Conservation (phyloP, 2,888 invertebrate genomes). For the Axea sp. region DNA sequence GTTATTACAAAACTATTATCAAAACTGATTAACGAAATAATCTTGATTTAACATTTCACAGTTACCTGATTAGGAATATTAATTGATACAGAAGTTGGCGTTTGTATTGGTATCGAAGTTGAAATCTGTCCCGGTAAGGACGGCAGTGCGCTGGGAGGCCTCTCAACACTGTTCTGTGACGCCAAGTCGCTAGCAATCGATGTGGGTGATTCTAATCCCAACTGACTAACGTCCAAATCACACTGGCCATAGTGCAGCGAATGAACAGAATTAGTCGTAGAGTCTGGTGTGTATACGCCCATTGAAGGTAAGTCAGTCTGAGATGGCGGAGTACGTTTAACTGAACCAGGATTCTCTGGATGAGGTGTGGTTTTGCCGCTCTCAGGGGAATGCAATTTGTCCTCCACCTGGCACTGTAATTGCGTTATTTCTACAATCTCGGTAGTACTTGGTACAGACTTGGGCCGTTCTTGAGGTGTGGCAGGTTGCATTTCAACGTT, state of each 20-base stretch:
- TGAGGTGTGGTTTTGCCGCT: constrained; percentile 80
- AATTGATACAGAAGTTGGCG: constrained; percentile 68
- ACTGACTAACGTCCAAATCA: constrained; percentile 90
- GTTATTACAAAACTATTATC: no score
- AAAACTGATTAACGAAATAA: no score
- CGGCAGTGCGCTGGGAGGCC: constrained; percentile 82
- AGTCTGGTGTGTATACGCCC: constrained; percentile 92
- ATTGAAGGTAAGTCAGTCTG: constrained; percentile 86
- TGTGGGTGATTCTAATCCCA: constrained; percentile 93
- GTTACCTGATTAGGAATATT: constrained; percentile 68
- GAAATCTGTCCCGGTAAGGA: constrained; percentile 74
- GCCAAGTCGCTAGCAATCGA: constrained; percentile 93
- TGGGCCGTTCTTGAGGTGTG: constrained; percentile 68
- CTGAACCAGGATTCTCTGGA: constrained; percentile 78
- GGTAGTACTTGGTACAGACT: constrained; percentile 57
- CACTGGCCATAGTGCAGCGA: constrained; percentile 89
- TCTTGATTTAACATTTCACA: no score
- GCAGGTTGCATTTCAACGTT: constrained; percentile 65
- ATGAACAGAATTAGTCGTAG: constrained; percentile 90
- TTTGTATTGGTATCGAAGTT: constrained; percentile 69
- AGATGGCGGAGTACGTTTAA: constrained; percentile 80
- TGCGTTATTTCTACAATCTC: constrained; percentile 63
- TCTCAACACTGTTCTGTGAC: constrained; percentile 85
- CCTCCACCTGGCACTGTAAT: constrained; percentile 70
- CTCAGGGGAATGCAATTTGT: constrained; percentile 76